These are phyloP conservation scores for Caretta caretta DNA, from an alignment of 2,113 vertebrate species.

Conservation along the genomic window DNA sequence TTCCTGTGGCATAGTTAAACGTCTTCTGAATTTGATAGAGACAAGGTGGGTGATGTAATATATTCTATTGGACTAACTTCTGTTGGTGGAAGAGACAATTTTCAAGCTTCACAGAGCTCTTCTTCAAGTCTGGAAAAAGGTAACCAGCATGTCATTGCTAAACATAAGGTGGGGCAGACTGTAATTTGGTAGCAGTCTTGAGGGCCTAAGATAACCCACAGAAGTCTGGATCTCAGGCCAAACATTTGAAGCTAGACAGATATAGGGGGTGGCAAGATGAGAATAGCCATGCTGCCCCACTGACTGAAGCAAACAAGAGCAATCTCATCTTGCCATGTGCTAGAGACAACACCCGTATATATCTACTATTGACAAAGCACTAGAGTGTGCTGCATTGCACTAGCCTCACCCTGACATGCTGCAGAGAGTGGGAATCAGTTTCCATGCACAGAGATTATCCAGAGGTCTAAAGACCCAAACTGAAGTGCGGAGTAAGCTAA, in stretches of 20 bases:
- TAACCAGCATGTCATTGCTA: not conserved
- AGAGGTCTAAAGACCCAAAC: not conserved
- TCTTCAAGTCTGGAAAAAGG: not conserved
- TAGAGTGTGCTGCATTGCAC: not conserved
- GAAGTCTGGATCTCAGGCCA: not conserved
- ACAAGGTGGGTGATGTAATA: not conserved
- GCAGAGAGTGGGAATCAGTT: not conserved
- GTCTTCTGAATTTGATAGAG: not conserved
- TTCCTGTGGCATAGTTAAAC: not conserved
- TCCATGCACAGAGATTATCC: not conserved
- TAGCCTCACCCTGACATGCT: not conserved
- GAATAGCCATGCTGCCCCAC: not conserved
- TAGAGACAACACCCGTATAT: not conserved
- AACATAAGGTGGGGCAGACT: not conserved
- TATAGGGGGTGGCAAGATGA: not conserved
- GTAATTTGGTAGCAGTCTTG: not conserved
- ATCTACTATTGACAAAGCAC: rapidly evolving
- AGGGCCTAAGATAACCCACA: not conserved
- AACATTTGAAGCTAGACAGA: not conserved
- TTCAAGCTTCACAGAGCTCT: not conserved
- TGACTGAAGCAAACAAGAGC: not conserved
- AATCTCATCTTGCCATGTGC: not conserved
- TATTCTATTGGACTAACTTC: not conserved
- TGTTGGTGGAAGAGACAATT: not conserved
- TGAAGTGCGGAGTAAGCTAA: not conserved